Percentiles rank a stretch among this genome's conserved stretches.
These are phyloP conservation scores for Tetramorium alpestre DNA, from an alignment of 1,140 invertebrate genomes.

Conservation along the genomic window DNA sequence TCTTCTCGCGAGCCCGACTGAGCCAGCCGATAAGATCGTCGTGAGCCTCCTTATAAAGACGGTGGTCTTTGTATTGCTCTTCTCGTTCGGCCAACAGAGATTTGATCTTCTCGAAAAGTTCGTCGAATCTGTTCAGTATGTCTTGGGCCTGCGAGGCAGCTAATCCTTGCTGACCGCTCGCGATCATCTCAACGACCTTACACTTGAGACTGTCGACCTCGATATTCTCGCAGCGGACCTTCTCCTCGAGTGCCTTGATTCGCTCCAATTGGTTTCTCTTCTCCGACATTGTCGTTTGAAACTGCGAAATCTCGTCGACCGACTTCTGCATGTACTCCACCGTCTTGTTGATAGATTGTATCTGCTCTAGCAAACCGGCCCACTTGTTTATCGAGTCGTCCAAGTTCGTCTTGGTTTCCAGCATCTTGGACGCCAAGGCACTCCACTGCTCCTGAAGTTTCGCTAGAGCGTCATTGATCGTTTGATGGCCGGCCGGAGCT, in stretches of 20 bases:
- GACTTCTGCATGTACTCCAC: conserved; percentile 91
- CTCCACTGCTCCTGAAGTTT: conserved; percentile 97
- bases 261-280: conserved; percentile 94
- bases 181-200: conserved; percentile 95
- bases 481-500: conserved; percentile 93
- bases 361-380: conserved; percentile 95
- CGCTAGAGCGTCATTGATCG: conserved; percentile 93
- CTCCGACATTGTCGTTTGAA: conserved; percentile 93
- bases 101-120: conserved; percentile 86
- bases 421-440: conserved; percentile 93
- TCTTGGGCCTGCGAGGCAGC: conserved; percentile 94
- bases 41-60: conserved; percentile 94
- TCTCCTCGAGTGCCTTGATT: conserved; percentile 95
- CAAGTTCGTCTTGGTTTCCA: conserved; percentile 94
- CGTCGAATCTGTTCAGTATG: conserved; percentile 89
- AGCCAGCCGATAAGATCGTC: conserved; percentile 95
- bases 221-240: conserved; percentile 95
- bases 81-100: conserved; percentile 91
- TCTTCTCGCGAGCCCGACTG: conserved; percentile 93
- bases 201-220: conserved; percentile 95
- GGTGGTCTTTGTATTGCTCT: conserved; percentile 95
- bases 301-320: conserved; percentile 90
- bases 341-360: conserved; percentile 93
- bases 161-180: conserved; percentile 93
- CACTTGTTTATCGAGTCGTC: conserved; percentile 96